Conservation (phyloP, 2,113 vertebrate genomes). For the Regulus satrapa region DNA sequence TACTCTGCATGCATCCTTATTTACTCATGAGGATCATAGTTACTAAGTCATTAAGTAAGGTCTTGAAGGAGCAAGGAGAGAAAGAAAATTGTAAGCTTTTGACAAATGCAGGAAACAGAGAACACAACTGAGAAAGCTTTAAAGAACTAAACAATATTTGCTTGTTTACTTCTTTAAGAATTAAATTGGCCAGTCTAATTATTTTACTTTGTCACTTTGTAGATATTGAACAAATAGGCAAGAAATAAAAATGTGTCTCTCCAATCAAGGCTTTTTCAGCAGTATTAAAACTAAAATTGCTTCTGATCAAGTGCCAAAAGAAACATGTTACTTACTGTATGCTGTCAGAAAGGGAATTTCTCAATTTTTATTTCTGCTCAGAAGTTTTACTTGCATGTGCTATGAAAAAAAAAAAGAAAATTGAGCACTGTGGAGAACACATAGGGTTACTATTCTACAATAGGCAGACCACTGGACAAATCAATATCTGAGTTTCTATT, state of each 20-base stretch:
- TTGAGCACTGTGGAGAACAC: neutral
- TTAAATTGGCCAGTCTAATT: neutral
- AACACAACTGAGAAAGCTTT: neutral
- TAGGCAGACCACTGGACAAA: neutral
- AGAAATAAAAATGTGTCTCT: neutral
- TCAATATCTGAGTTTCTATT: neutral
- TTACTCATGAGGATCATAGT: neutral
- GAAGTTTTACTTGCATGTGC: neutral
- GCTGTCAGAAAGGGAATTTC: neutral
- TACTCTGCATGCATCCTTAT: neutral
- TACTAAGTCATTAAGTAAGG: neutral
- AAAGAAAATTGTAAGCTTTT: neutral
- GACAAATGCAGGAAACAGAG: neutral
- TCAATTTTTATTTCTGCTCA: neutral
- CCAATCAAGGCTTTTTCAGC: neutral
- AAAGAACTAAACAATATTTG: neutral
- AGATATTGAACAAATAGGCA: neutral
- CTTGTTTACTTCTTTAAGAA: neutral
- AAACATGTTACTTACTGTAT: neutral
- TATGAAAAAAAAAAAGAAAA: neutral
- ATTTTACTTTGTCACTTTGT: neutral
- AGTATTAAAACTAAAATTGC: neutral
- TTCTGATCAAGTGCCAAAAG: neutral
- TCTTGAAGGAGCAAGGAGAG: neutral
- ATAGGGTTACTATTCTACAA: neutral